Base-by-base conservation (phyloP, 2,797 vertebrate species). In the Kryptopterus vitreolus region DNA sequence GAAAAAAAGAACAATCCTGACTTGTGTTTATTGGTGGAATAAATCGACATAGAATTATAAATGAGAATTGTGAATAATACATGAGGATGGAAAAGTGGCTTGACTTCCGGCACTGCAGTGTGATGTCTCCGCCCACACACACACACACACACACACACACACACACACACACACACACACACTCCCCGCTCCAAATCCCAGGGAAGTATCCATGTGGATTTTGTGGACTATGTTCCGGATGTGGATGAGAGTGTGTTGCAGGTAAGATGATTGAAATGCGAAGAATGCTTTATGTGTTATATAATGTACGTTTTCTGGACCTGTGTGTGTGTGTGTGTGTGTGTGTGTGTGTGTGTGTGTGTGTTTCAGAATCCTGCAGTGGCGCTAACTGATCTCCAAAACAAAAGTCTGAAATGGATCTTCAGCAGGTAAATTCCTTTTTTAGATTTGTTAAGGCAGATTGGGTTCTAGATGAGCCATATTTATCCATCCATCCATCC, bases 91-190 rank as follows among this genome's bases (percentile, higher is more conserved):
- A 63, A 18, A n/a, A n/a, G 63, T 13, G 22, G 35, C 31, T 65
- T 38, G 62, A 38, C 62, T 65, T 65, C 62, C 35, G 59, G 16
- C 29, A 66, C 63, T 66, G 35, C 22, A 46, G 63, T n/a, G 63
- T n/a, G 35, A 43, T 46, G 35, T 13, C 35, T 46, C 35, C 65
- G 5, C 65, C n/a, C 65, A 7, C 62, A 3, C 35, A 13, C 35
- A 15, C 58, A 15, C 63, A n/a, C 63, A 38, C 63, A 43, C 35
- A n/a, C 63, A 38, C 62, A 35, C 61, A 33, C 61, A 33, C 62
- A 20, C 20, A 10, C 20, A 10, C 61, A 8, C 59, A 8, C 59
- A 18, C 62, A 22, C 33, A 46, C 63, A 46, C 35, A 66, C 63
- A 22, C 29, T n/a, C n/a, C n/a, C n/a, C 38, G 38, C 38, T 43